Base-by-base conservation (phyloP, 1,140 invertebrate species). In the Venturia canescens region DNA sequence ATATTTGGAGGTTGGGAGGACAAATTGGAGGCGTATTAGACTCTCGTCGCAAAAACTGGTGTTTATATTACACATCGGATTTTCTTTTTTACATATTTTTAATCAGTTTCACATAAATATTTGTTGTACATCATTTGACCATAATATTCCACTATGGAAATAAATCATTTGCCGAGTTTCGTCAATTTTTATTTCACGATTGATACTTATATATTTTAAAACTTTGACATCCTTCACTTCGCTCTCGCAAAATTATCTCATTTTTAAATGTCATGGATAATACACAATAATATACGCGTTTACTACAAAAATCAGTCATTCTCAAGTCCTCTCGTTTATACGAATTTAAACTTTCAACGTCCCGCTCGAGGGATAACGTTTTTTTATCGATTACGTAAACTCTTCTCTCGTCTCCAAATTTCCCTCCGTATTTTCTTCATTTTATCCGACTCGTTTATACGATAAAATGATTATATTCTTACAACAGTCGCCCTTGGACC, bases 281-380 rank as follows among this genome's bases (percentile, higher is more conserved):
- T 57, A 57, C 60, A 77, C 23, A 44, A 57, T 48, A 21, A 67
- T 67, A 78, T 31, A 44, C 70, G 31, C 34, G 11, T 72, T 57
- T n/a, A 72, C 70, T 78, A 78, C 53, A 78, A 78, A 78, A 67
- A 78, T 78, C 76, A 78, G 76, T 67, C 76, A 78, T 78, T 78
- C 76, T 78, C 53, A 34, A 50, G 66, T 67, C 38, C 60, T 67
- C 63, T 29, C n/a, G 13, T 44, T 48, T 44, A 48, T 38, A 78
- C 53, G 15, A 66, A 78, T 66, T 31, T 60, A 67, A 78, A 48
- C 27, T 66, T 67, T 67, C 60, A 78, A 57, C 50, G 50, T 31
- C 13, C n/a, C 57, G 18, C 31, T 23, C 57, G 13, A 63, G 60
- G 29, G 26, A 67, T 44, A 63, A 78, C 53, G 70, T 50, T 21